These are phyloP conservation scores for Drosophila busckii DNA, from an alignment of 1,140 invertebrate genomes.

Conservation along the genomic window DNA sequence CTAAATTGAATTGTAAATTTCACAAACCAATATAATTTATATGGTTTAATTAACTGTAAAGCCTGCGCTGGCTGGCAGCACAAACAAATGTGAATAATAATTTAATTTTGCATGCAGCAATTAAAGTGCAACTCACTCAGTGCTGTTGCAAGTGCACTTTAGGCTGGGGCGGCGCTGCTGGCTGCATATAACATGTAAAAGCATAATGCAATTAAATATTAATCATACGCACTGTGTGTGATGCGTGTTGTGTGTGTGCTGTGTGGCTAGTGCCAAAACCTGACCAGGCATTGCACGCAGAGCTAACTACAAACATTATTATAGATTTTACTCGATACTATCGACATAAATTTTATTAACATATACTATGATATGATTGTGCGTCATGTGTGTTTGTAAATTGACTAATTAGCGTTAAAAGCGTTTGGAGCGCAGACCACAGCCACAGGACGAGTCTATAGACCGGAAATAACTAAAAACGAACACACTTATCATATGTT, in stretches of 20 bases:
- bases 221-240: conserved; percentile 61
- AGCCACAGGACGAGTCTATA: background rate
- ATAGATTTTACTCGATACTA: too few relatives aligned
- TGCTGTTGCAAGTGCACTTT: conserved; percentile 27
- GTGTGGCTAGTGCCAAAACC: background rate
- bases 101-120: too few relatives aligned
- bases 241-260: conserved; percentile 3
- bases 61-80: too few relatives aligned
- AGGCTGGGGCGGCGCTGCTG: too few relatives aligned
- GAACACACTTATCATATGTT: conserved; percentile 1
- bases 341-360: too few relatives aligned
- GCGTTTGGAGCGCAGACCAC: conserved; percentile 35
- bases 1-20: too few relatives aligned
- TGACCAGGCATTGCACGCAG: conserved; percentile 20
- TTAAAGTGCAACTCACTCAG: too few relatives aligned
- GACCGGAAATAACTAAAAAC: conserved; percentile 15
- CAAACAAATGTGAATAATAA: too few relatives aligned
- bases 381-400: too few relatives aligned
- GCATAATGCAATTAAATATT: conserved; percentile 72
- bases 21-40: too few relatives aligned
- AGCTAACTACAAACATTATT: conserved; percentile 3
- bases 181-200: conserved; percentile 23
- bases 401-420: conserved; percentile 71
- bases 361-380: too few relatives aligned
- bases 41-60: too few relatives aligned